These are phyloP conservation scores for Smutsia temminckii DNA, from an alignment of 2,797 vertebrate genomes.

Conservation along the genomic window DNA sequence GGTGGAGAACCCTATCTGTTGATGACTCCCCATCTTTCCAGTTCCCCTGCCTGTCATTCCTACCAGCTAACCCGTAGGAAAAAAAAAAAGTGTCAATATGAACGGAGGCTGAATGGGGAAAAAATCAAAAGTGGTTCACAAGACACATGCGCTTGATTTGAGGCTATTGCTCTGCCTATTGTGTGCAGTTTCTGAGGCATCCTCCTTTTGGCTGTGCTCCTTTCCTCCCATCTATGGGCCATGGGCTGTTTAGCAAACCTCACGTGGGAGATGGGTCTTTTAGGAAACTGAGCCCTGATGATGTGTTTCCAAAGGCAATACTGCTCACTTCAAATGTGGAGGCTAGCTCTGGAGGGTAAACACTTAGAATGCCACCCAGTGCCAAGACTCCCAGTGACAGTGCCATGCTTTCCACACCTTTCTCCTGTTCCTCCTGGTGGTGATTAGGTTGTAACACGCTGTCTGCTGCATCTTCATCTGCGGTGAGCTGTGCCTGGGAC, in stretches of 20 bases:
- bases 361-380: neutral
- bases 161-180: neutral
- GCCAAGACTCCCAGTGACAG: accelerated
- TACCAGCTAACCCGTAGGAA: neutral
- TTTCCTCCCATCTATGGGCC: neutral
- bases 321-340: neutral
- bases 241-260: neutral
- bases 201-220: neutral
- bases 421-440: neutral
- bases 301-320: neutral
- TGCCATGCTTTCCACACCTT: neutral
- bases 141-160: neutral
- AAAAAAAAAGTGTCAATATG: neutral
- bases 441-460: neutral
- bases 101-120: neutral
- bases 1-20: neutral
- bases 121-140: neutral
- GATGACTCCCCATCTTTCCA: neutral
- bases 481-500: no score
- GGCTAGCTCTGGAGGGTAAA: neutral
- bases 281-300: neutral
- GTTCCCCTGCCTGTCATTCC: neutral
- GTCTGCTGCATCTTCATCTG: no score
- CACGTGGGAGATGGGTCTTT: neutral
- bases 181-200: neutral